Evolutionary conservation across 37 sponge, comb jelly and placozoan species (phyloP).

Genomic region (Amphimedon queenslandica): DNA sequence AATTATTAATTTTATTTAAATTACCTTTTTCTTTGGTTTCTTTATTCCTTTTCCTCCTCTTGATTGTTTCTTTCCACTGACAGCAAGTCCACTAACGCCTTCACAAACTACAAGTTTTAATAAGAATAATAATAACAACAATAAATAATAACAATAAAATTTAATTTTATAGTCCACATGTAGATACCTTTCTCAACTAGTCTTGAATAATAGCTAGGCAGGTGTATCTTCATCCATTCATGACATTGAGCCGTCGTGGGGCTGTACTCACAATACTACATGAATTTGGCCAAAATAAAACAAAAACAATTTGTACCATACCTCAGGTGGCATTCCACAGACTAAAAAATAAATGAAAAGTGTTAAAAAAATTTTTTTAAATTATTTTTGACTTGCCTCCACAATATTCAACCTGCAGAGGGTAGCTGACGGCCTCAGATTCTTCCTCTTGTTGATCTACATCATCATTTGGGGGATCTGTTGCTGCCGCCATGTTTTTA

Average conservation of each 20-base stretch:
- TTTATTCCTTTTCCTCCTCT: slow-evolving; percentile 79
- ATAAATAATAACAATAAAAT: not conserved
- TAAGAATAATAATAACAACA: not conserved
- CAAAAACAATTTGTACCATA: not conserved
- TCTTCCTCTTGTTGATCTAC: too few relatives aligned
- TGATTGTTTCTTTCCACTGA: slow-evolving; percentile 21
- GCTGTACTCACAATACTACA: slow-evolving; percentile 94
- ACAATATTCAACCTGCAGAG: slow-evolving; percentile 72
- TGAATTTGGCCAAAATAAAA: not conserved
- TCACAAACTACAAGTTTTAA: not conserved
- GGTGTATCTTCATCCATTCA: slow-evolving; percentile 85
- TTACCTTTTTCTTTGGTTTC: slow-evolving; percentile 82
- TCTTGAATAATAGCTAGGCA: slow-evolving; percentile 71
- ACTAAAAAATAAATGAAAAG: slow-evolving; percentile 11
- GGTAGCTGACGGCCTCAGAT: slow-evolving; percentile 19
- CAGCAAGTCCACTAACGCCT: not conserved
- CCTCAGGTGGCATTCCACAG: slow-evolving; percentile 81
- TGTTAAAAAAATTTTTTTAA: not conserved
- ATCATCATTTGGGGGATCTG: too few relatives aligned
- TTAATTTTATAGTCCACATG: not conserved
- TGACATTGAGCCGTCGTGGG: slow-evolving; percentile 76
- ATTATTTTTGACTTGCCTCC: slow-evolving; percentile 26
- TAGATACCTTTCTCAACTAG: slow-evolving; percentile 57
- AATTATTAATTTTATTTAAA: not conserved
- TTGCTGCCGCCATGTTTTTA: not conserved